Base-by-base conservation (phyloP, 2,113 vertebrate species). In the Poeciliopsis prolifica region DNA sequence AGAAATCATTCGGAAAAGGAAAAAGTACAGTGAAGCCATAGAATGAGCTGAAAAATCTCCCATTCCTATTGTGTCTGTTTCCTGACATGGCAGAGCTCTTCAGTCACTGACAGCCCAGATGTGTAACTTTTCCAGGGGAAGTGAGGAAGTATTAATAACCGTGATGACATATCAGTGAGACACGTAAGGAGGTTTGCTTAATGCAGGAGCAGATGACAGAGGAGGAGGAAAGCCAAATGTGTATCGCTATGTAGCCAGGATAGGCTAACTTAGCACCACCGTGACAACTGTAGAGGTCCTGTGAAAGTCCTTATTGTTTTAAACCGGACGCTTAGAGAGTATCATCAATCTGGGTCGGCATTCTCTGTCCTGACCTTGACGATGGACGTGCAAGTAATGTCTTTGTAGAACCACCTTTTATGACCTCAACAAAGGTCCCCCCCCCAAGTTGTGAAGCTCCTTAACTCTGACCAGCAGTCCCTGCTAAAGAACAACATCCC, bases 311-410 rank as follows among this genome's bases (percentile, higher is more conserved):
- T 88, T 84, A 88, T 24, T 66, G 62, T 68, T 84, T 86, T 65
- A 80, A 74, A 86, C 86, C 90, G 90, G 84, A 88, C 89, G 86
- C 89, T 88, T 90, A 85, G 82, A 75, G 87, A 75, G 81, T 70
- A 82, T 82, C 84, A 82, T 78, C 77, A 80, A 76, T 80, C 42
- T 54, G 63, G 77, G 78, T 70, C 67, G 24, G 71, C 70, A 61
- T 69, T 37, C 70, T 68, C 75, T 77, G 83, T 84, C 72, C 78
- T 74, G 81, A 91, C 87, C 90, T 91, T 87, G 86, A 90, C 87
- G 78, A 75, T 22, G 17, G 70, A 40, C 28, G 68, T 68, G 68
- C 78, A 65, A 37, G 37, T 54, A 65, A 31, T 42, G 82, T 72
- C 44, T 48, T 19, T 48, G 44, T 48, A 48, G 17, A 48, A 48